Conservation (phyloP, 2,888 invertebrate genomes). For the Odontocerum albicorne region DNA sequence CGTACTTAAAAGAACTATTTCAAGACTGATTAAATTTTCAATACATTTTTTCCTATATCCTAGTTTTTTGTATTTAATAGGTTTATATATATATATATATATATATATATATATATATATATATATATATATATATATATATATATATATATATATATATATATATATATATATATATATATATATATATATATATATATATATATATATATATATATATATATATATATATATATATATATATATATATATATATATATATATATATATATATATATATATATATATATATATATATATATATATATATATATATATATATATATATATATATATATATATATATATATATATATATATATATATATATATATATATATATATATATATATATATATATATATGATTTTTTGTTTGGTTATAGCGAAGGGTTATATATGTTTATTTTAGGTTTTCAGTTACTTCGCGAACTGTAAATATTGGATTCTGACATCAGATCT, state of each 20-base stretch:
- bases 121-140: slow-evolving; percentile 7
- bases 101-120: slow-evolving; percentile 7
- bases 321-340: not conserved
- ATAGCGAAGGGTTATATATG: no score
- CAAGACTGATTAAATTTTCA: no score
- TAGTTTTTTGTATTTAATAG: not conserved
- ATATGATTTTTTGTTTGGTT: not conserved
- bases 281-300: not conserved
- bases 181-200: slow-evolving; percentile 7
- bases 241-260: slow-evolving; percentile 7
- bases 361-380: not conserved
- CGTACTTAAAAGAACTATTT: no score
- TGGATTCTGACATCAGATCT: no score
- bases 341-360: not conserved
- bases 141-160: slow-evolving; percentile 7
- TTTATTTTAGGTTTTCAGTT: no score
- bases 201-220: slow-evolving; percentile 7
- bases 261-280: slow-evolving; percentile 7
- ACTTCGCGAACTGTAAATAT: no score
- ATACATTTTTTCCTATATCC: not conserved
- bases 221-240: slow-evolving; percentile 7
- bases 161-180: slow-evolving; percentile 7
- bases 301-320: not conserved
- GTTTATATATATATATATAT: not conserved
- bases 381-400: not conserved